phyloP scores from a whole-genome alignment of 2,113 vertebrate species.

The Scomber japonicus region DNA sequence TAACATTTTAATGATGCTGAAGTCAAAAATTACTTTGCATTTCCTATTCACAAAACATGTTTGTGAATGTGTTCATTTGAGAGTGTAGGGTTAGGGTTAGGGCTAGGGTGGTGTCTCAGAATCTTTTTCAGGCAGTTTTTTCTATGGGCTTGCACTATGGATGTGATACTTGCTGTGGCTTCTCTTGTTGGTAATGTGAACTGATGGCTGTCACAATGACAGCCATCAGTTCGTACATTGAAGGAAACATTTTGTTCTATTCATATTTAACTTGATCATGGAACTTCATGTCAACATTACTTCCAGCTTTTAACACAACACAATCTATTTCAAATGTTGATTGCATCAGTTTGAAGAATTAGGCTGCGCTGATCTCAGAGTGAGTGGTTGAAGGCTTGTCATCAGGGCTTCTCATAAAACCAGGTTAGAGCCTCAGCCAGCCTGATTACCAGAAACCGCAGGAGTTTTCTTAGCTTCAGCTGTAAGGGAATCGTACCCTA shows the following conservation, averaged over 20 bases:
- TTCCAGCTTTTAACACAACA: background rate
- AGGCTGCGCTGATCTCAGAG: conserved; percentile 20
- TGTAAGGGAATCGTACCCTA: conserved; percentile 71
- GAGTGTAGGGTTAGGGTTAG: background rate
- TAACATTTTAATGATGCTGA: conserved; percentile 37
- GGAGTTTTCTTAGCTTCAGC: conserved; percentile 60
- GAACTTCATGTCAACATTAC: background rate
- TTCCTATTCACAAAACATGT: conserved; percentile 50
- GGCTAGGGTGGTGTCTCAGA: background rate
- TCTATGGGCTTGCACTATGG: background rate
- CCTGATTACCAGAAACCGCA: conserved; percentile 54
- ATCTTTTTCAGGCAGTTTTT: background rate
- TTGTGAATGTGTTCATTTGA: conserved; percentile 22
- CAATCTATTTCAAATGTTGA: conserved; percentile 41
- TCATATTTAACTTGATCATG: too few species aligned
- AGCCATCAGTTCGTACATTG: background rate
- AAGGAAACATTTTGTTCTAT: background rate
- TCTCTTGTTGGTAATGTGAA: too few species aligned
- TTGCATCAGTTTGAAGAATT: conserved; percentile 33
- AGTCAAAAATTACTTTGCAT: conserved; percentile 51
- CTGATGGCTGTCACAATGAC: too few species aligned
- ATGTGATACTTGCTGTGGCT: background rate
- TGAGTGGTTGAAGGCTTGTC: conserved; percentile 55
- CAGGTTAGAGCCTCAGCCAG: conserved; percentile 32
- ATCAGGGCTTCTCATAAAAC: conserved; percentile 66